Evolutionary conservation across 2,113 vertebrate species (phyloP), one percentile per base, ranked within the genome.

Genomic region (Chelonoidis abingdonii): DNA sequence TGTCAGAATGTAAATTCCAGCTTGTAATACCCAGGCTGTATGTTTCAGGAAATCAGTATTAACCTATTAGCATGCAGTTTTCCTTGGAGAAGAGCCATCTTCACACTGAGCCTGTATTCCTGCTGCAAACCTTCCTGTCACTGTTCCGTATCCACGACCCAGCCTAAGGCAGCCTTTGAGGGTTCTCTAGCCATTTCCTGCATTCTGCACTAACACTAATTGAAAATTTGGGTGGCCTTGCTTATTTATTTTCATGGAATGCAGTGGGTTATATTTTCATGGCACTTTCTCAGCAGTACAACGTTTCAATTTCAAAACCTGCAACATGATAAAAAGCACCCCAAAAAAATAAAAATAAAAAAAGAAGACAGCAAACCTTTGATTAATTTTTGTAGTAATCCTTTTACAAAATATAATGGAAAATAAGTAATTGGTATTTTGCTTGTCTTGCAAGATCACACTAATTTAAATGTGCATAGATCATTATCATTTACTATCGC

Each of bases 161-260:
- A 97, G 98, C 98, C 98, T 98, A 96, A 98, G 98, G 98, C 98
- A 97, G 97, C 98, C 98, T 98, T 97, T 98, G 98, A 98, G 96
- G 97, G 98, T 97, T 98, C 98, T 98, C 98, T 90, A 97, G 98
- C 98, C 98, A 98, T 99, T 99, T 99, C 99, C 99, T 99, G 99
- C 99, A 97, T 98, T 98, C 98, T 98, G 98, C 99, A 98, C 98
- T 96, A 98, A 98, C 98, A 98, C 99, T 99, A 99, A 99, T 99
- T 99, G 99, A 99, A 99, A 99, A 99, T 99, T 99, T 99, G 99
- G 99, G 99, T 99, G 99, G 99, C 99, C 99, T 98, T 99, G 99
- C 99, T 99, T 99, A 99, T 99, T 99, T 99, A 99, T 99, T 99
- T 99, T 99, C 98, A 98, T 99, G 99, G 99, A 99, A 99, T 99